Percentiles rank a stretch among this genome's conserved stretches.
Evolutionary conservation across 2,113 vertebrate species (phyloP).

Genomic region (Elaphurus davidianus): DNA sequence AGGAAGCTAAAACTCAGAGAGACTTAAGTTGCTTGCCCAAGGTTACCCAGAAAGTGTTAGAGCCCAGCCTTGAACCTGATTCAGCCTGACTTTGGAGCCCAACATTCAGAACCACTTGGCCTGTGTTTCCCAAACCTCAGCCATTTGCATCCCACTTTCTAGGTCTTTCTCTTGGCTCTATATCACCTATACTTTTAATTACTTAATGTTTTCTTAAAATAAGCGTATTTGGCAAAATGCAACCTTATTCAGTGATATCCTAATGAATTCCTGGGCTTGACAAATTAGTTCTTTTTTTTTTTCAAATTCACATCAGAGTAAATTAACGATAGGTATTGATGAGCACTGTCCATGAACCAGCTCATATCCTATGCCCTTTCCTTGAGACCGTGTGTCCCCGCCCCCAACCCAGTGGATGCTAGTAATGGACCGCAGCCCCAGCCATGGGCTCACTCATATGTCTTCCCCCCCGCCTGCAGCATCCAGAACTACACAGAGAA

Average conservation of each 20-base stretch:
- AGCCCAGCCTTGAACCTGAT: neutral
- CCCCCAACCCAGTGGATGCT: accelerated
- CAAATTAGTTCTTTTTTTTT: neutral
- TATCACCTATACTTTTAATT: neutral
- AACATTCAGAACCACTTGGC: neutral
- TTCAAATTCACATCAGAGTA: neutral
- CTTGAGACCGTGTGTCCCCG: neutral
- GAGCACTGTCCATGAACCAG: neutral
- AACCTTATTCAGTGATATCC: neutral
- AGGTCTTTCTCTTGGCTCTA: neutral
- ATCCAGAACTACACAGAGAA: slow-evolving; percentile 93
- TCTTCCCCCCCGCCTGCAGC: slow-evolving; percentile 68
- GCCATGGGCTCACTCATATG: neutral
- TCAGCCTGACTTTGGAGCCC: neutral
- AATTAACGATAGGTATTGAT: neutral
- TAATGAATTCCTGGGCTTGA: neutral
- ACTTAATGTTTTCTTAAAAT: neutral
- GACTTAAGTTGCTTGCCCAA: neutral
- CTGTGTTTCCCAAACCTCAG: neutral
- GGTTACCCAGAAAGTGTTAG: neutral
- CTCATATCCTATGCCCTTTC: neutral
- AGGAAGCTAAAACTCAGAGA: neutral
- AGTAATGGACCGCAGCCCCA: neutral
- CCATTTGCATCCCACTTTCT: neutral
- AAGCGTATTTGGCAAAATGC: neutral